Conservation (phyloP, 2,888 invertebrate genomes). For the Andricus quercusramuli region DNA sequence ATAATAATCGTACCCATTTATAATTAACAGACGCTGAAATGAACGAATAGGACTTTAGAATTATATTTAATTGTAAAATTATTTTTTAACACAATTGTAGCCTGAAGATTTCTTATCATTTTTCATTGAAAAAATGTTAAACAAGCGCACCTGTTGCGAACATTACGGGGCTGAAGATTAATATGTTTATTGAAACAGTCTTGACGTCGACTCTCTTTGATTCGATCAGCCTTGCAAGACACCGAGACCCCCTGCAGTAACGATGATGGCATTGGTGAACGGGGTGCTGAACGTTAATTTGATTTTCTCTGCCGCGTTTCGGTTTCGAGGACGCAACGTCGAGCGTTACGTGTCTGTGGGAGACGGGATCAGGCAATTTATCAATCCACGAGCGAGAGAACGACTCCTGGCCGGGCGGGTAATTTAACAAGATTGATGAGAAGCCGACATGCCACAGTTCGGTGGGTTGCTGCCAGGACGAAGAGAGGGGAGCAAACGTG, state of each 20-base stretch:
- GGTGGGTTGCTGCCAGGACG: conserved; percentile 52
- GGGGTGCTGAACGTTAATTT: conserved; percentile 66
- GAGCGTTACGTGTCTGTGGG: conserved; percentile 72
- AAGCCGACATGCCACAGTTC: conserved; percentile 76
- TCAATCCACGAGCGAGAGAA: conserved; percentile 70
- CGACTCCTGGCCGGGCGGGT: conserved; percentile 74
- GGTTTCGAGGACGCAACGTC: conserved; percentile 64
- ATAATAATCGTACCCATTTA: background rate
- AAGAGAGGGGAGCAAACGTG: conserved; percentile 59
- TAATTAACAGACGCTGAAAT: background rate
- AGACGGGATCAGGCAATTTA: conserved; percentile 75
- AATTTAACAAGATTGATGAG: conserved; percentile 78
- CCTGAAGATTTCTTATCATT: too few species aligned
- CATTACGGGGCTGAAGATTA: background rate
- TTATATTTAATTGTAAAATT: too few species aligned
- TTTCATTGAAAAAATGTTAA: too few species aligned
- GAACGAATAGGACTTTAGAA: too few species aligned
- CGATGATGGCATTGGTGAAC: conserved; percentile 34
- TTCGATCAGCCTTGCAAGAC: conserved; percentile 16
- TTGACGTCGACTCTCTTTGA: conserved; percentile 9
- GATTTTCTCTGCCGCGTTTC: conserved; percentile 72
- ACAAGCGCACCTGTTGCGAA: background rate
- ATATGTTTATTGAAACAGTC: conserved; percentile 1
- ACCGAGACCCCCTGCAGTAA: conserved; percentile 22
- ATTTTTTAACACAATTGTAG: too few species aligned